These are phyloP conservation scores for Phenganax subtilis DNA, from an alignment of 92 coral and sea anemone species.

Conservation along the genomic window DNA sequence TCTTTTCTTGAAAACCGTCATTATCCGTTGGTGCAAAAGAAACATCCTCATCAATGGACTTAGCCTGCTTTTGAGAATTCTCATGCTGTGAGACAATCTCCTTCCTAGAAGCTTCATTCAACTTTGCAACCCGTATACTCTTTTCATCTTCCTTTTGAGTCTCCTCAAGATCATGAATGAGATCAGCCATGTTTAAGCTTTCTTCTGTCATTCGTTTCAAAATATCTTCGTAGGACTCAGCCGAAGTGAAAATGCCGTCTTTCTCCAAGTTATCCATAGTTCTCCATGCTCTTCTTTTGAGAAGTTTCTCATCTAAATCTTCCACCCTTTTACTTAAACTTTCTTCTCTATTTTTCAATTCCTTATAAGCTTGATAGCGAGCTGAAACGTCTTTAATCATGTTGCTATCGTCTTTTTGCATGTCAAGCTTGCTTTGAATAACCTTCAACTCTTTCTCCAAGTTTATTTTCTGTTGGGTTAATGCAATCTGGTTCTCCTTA, in stretches of 20 bases:
- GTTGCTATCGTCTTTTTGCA: neutral
- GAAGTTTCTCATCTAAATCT: neutral
- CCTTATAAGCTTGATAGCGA: neutral
- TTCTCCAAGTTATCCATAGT: neutral
- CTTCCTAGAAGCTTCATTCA: neutral
- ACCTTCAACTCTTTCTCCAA: neutral
- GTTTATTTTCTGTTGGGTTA: neutral
- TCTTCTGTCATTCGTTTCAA: slow-evolving; percentile 19
- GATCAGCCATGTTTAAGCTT: slow-evolving; percentile 22
- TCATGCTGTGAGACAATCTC: neutral
- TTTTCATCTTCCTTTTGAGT: slow-evolving; percentile 8
- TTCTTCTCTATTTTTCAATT: slow-evolving; percentile 5
- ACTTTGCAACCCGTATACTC: neutral
- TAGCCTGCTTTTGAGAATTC: neutral
- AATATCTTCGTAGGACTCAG: slow-evolving; percentile 14
- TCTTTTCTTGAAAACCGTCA: neutral
- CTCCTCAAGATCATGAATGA: slow-evolving; percentile 26
- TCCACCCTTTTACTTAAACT: neutral
- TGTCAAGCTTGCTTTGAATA: neutral
- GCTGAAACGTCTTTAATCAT: neutral
- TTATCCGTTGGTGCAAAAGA: neutral
- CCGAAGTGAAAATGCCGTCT: neutral
- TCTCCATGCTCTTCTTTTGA: slow-evolving; percentile 11
- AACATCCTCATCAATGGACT: neutral
- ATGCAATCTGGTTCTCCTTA: neutral